These are phyloP conservation scores for human DNA, from an alignment of 2,113 vertebrate species.

Conservation along the genomic window DNA sequence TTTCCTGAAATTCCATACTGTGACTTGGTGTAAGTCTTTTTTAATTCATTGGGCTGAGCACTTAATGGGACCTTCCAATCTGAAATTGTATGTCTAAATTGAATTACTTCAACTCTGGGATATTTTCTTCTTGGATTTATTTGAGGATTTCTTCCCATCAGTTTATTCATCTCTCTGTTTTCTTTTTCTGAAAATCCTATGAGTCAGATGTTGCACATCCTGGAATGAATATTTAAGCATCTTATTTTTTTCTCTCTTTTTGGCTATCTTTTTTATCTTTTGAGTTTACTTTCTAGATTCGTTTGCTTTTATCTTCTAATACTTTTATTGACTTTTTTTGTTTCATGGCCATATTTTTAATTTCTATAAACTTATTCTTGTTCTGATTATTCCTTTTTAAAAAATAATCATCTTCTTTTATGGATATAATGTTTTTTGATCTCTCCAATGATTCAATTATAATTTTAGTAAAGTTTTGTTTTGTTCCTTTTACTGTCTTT, in stretches of 20 bases:
- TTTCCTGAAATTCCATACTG: neutral
- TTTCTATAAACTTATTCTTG: neutral
- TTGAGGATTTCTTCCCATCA: neutral
- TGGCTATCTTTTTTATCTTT: neutral
- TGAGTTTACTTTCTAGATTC: neutral
- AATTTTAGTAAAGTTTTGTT: slow-evolving; percentile 9
- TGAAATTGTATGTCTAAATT: neutral
- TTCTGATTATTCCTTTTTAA: neutral
- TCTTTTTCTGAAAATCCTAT: neutral
- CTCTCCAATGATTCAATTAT: neutral
- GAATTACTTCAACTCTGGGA: neutral
- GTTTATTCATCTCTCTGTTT: neutral
- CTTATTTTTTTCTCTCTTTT: neutral
- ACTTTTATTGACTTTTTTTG: neutral
- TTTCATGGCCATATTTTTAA: neutral
- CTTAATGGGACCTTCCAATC: neutral
- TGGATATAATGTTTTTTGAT: neutral
- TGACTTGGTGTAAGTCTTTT: neutral
- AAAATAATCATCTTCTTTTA: neutral
- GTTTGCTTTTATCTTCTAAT: neutral
- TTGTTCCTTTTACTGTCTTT: neutral
- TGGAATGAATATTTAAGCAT: neutral
- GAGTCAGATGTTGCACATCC: neutral
- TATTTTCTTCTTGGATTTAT: neutral
- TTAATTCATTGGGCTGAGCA: neutral